phyloP scores from a whole-genome alignment of 2,888 invertebrate genomes.

The Agrypnus murinus region DNA sequence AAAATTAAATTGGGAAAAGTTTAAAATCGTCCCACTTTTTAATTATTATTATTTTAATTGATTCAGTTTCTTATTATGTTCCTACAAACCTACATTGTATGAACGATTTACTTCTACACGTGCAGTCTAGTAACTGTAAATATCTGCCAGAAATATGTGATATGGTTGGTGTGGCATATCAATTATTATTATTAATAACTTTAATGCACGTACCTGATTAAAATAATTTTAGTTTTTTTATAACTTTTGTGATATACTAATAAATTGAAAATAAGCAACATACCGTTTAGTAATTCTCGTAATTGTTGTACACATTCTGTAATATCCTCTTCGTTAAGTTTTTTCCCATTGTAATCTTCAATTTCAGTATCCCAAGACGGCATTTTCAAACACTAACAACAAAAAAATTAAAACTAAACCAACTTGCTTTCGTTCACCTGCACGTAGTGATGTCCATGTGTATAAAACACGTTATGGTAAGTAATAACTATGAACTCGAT shows the following conservation, averaged over 20 bases:
- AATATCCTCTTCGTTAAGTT: conserved; percentile 50
- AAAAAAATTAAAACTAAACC: not conserved
- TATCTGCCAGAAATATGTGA: too few species aligned
- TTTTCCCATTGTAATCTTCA: conserved; percentile 46
- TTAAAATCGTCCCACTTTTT: not conserved
- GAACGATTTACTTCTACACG: not conserved
- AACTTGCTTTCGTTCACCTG: conserved; percentile 16
- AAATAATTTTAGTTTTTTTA: too few species aligned
- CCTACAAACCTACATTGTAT: not conserved
- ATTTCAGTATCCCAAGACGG: conserved; percentile 10
- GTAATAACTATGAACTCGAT: not conserved
- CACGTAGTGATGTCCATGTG: conserved; percentile 7
- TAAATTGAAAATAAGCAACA: conserved; percentile 3
- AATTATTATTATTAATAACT: too few species aligned
- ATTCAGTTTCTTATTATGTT: not conserved
- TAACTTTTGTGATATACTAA: too few species aligned
- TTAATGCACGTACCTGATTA: too few species aligned
- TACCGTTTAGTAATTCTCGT: conserved; percentile 51
- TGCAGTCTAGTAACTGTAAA: too few species aligned
- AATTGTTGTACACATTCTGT: conserved; percentile 51
- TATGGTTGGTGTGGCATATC: too few species aligned
- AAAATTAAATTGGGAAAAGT: too few species aligned
- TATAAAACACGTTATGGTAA: not conserved
- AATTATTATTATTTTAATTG: conserved; percentile 3
- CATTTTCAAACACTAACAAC: conserved; percentile 41